Evolutionary conservation across 2,888 invertebrate species (phyloP).

Genomic region (Habroteleia sp.): DNA sequence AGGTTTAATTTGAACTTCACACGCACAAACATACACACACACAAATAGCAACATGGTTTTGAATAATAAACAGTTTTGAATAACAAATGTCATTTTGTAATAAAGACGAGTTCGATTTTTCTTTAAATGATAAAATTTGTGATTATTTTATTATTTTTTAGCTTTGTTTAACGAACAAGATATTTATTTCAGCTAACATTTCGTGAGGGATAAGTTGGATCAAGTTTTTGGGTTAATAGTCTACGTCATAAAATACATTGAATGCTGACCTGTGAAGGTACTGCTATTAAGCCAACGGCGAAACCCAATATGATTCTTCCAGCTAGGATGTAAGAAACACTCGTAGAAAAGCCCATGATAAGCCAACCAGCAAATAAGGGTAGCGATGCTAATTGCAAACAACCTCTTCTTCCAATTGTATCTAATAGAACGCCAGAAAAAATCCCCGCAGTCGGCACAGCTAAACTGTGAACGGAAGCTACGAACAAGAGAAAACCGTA

Average conservation of each 20-base stretch:
- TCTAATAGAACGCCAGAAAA: conserved; percentile 88
- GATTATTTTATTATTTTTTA: no score
- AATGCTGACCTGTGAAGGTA: conserved; percentile 86
- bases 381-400: conserved; percentile 85
- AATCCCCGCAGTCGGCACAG: conserved; percentile 88
- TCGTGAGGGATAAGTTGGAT: not conserved
- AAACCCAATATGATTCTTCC: conserved; percentile 88
- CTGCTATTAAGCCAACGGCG: conserved; percentile 87
- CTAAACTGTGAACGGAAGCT: conserved; percentile 90
- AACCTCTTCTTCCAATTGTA: conserved; percentile 85
- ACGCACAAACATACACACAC: no score
- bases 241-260: conserved; percentile 14
- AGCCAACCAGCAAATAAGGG: conserved; percentile 88
- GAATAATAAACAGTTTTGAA: no score
- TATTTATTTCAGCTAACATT: conserved; percentile 18
- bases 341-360: conserved; percentile 82
- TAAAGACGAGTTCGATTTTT: no score
- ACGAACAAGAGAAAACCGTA: no score
- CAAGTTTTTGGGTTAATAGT: conserved; percentile 28
- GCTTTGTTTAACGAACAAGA: conserved; percentile 4
- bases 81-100: no score
- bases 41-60: no score
- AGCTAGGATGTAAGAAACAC: conserved; percentile 83
- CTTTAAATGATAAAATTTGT: no score
- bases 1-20: no score